Conservation (phyloP, 2,888 invertebrate species). For the Harpalus rubripes region DNA sequence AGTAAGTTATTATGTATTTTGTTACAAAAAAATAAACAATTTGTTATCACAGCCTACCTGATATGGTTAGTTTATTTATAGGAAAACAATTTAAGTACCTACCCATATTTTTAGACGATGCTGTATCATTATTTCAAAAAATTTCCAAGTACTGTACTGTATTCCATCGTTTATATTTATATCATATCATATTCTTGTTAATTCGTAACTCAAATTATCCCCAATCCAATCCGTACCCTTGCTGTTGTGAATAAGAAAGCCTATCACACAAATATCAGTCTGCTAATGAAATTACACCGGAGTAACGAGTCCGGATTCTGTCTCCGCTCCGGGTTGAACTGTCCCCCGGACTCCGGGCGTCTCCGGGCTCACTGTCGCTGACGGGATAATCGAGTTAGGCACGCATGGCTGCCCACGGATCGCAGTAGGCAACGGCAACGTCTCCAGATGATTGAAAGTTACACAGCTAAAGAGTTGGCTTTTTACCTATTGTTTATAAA, state of each 20-base stretch:
- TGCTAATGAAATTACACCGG: slow-evolving; percentile 21
- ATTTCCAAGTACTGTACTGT: no score
- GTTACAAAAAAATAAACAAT: no score
- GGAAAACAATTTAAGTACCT: no score
- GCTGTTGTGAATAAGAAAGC: slow-evolving; percentile 2
- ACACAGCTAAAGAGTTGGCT: neutral
- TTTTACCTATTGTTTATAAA: neutral
- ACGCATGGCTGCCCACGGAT: slow-evolving; percentile 58
- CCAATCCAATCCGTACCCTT: neutral
- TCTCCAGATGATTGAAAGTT: neutral
- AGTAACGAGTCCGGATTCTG: slow-evolving; percentile 48
- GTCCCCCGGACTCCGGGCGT: no score
- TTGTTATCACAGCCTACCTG: no score
- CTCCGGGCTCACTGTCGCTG: slow-evolving; percentile 31
- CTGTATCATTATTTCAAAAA: no score
- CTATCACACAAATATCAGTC: slow-evolving; percentile 24
- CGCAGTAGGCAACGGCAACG: neutral
- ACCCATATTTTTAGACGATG: no score
- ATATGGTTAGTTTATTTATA: no score
- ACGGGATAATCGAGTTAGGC: slow-evolving; percentile 64
- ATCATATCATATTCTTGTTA: no score
- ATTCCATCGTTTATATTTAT: no score
- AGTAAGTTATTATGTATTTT: no score
- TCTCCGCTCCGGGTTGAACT: neutral
- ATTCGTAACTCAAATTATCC: no score